Conservation (phyloP, 2,113 vertebrate genomes). For the Ancistrus triradiatus region DNA sequence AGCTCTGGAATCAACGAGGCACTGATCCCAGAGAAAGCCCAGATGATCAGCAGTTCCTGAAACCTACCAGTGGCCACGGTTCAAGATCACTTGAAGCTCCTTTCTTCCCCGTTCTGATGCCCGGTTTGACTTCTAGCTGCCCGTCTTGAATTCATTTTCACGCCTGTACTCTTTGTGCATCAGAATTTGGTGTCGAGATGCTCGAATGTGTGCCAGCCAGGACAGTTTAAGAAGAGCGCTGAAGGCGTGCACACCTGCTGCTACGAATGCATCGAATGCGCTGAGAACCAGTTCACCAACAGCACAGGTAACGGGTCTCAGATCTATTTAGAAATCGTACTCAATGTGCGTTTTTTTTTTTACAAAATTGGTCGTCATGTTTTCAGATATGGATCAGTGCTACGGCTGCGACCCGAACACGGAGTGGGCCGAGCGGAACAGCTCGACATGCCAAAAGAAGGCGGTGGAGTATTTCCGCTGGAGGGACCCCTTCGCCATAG, state of each 20-base stretch:
- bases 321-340: too few relatives aligned
- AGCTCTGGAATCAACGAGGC: too few relatives aligned
- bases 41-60: too few relatives aligned
- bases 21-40: too few relatives aligned
- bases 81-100: too few relatives aligned
- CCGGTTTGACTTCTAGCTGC: too few relatives aligned
- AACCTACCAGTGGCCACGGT: too few relatives aligned
- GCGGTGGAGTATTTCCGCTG: conserved; percentile 70
- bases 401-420: conserved; percentile 66
- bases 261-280: conserved; percentile 80
- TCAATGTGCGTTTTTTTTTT: too few relatives aligned
- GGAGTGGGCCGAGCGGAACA: conserved; percentile 76
- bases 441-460: conserved; percentile 69
- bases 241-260: conserved; percentile 82
- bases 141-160: too few relatives aligned
- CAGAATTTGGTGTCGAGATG: conserved; percentile 78
- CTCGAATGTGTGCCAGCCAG: conserved; percentile 75
- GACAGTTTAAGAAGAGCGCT: conserved; percentile 79
- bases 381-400: conserved; percentile 81
- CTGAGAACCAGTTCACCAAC: conserved; percentile 81
- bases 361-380: background rate
- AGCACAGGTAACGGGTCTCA: conserved; percentile 60
- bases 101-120: too few relatives aligned
- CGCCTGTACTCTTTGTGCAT: too few relatives aligned
- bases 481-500: conserved; percentile 74